A percentile compares a stretch with the other conserved stretches of the same genome.
Conservation (phyloP, 2,113 vertebrate genomes). For the Hepsetus odoe region DNA sequence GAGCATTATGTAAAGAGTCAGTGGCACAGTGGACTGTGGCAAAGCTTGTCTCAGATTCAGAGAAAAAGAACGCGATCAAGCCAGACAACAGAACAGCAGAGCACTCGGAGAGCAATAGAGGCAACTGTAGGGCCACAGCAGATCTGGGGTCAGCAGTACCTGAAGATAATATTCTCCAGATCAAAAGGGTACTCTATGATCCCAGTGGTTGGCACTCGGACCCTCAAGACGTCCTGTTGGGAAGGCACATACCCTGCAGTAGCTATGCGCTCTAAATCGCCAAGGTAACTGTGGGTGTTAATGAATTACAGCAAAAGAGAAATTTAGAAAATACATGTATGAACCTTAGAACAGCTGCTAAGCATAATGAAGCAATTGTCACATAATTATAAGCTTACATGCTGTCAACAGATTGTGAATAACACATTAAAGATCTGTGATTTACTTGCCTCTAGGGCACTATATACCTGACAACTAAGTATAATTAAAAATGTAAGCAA, state of each 20-base stretch:
- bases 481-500: not conserved
- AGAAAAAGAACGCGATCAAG: constrained; percentile 23
- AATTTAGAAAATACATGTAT: constrained; percentile 47
- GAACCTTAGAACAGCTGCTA: not conserved
- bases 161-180: constrained; percentile 95
- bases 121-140: not conserved
- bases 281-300: constrained; percentile 83
- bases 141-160: constrained; percentile 71
- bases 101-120: constrained; percentile 29
- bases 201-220: constrained; percentile 90
- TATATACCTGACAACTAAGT: not conserved
- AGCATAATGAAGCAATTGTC: not conserved
- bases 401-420: not conserved
- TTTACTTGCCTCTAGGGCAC: not conserved
- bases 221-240: constrained; percentile 92
- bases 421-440: no score
- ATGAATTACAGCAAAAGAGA: constrained; percentile 54
- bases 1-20: not conserved
- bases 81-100: constrained; percentile 22
- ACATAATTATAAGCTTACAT: not conserved
- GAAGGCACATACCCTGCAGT: constrained; percentile 85
- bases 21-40: constrained; percentile 1
- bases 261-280: constrained; percentile 87
- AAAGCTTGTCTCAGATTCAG: not conserved
- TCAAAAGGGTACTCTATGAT: constrained; percentile 97